Percentiles rank a stretch among this genome's conserved stretches.
Evolutionary conservation across 2,797 vertebrate genomes (phyloP).

Genomic region (Rhabdomys pumilio): DNA sequence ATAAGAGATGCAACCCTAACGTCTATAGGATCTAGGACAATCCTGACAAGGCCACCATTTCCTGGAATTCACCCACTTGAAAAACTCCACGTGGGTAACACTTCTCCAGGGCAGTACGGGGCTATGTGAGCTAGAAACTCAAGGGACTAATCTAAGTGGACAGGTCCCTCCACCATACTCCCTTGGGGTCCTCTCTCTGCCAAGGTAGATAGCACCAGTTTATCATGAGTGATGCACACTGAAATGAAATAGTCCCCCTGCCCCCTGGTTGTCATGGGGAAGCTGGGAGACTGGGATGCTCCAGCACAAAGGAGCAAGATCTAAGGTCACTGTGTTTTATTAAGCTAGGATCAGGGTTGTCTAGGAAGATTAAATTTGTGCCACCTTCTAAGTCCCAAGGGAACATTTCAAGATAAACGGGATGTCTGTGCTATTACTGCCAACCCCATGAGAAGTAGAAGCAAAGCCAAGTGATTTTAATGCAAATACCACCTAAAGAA

Average conservation of each 20-base stretch:
- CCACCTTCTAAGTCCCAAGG: constrained; percentile 83
- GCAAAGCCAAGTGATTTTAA: constrained; percentile 45
- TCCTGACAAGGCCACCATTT: constrained; percentile 56
- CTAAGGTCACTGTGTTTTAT: constrained; percentile 87
- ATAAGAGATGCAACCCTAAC: not conserved
- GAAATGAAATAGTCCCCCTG: constrained; percentile 86
- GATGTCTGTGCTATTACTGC: not conserved
- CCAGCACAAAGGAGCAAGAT: not conserved
- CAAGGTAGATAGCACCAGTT: constrained; percentile 80
- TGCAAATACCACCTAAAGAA: constrained; percentile 47
- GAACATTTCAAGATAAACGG: constrained; percentile 85
- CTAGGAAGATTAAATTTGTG: constrained; percentile 86
- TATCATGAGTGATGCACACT: constrained; percentile 85
- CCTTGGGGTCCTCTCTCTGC: constrained; percentile 74
- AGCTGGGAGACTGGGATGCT: constrained; percentile 83
- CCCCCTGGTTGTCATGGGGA: constrained; percentile 79
- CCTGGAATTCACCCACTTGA: constrained; percentile 33
- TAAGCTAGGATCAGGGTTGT: constrained; percentile 86
- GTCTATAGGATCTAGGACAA: constrained; percentile 71
- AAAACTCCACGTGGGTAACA: constrained; percentile 62
- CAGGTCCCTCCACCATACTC: not conserved
- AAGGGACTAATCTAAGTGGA: constrained; percentile 80
- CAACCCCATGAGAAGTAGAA: constrained; percentile 18
- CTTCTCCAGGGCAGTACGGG: constrained; percentile 76
- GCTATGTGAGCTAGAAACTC: constrained; percentile 69